phyloP scores from a whole-genome alignment of 1,140 invertebrate genomes.

The Drosophila lacteicornis region DNA sequence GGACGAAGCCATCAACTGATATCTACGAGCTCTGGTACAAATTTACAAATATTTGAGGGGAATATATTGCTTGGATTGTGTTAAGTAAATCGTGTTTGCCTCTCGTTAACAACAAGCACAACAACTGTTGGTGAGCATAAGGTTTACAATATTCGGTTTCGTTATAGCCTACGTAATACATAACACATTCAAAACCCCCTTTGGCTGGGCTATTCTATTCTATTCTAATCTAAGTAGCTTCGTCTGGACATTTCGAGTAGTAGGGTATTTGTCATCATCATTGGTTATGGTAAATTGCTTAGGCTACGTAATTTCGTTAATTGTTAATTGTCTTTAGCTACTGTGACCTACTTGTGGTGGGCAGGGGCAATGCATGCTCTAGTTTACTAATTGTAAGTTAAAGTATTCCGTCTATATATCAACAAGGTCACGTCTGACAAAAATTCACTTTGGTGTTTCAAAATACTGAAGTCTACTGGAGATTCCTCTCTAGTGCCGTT shows the following conservation, averaged over 20 bases:
- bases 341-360: conserved; percentile 28
- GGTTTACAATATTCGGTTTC: conserved; percentile 70
- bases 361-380: conserved; percentile 40
- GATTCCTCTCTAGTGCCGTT: conserved; percentile 5
- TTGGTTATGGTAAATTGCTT: conserved; percentile 31
- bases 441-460: conserved; percentile 72
- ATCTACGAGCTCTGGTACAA: conserved; percentile 50
- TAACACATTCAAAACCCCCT: conserved; percentile 50
- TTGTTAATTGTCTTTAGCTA: conserved; percentile 35
- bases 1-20: background rate
- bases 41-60: conserved; percentile 57
- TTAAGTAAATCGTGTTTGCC: conserved; percentile 58
- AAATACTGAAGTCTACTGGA: conserved; percentile 58
- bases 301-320: conserved; percentile 34
- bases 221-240: conserved; percentile 62
- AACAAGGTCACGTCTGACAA: conserved; percentile 56
- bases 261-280: conserved; percentile 11
- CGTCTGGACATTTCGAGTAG: conserved; percentile 65
- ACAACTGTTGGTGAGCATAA: conserved; percentile 82
- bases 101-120: conserved; percentile 68
- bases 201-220: conserved; percentile 48
- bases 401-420: conserved; percentile 60
- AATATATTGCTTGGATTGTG: conserved; percentile 32
- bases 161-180: conserved; percentile 35
- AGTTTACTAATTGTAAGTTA: conserved; percentile 46